phyloP scores from a whole-genome alignment of 2,888 invertebrate species.

The Boloria selene region DNA sequence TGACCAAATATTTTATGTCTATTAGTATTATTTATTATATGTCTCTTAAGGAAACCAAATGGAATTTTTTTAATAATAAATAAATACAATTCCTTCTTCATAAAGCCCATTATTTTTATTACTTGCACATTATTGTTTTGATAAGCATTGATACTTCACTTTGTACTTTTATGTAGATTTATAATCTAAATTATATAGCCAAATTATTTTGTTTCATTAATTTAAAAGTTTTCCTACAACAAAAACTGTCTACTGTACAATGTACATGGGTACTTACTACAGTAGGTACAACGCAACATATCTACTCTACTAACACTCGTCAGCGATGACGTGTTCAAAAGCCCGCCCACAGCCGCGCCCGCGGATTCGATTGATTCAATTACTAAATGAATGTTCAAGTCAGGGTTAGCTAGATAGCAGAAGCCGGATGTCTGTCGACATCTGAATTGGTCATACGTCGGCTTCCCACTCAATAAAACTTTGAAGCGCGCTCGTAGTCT shows the following conservation, averaged over 20 bases:
- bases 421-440: neutral
- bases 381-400: constrained; percentile 42
- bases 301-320: constrained; percentile 26
- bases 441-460: constrained; percentile 11
- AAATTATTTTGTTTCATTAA: neutral
- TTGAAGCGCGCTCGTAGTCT: neutral
- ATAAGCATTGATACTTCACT: too few species aligned
- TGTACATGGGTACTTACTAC: neutral
- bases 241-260: neutral
- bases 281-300: neutral
- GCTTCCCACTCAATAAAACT: neutral
- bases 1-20: too few species aligned
- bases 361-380: constrained; percentile 52
- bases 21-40: too few species aligned
- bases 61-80: too few species aligned
- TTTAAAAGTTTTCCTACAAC: constrained; percentile 11
- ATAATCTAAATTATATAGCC: too few species aligned
- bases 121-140: too few species aligned
- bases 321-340: constrained; percentile 38
- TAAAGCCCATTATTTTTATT: too few species aligned
- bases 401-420: constrained; percentile 26
- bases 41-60: too few species aligned
- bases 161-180: too few species aligned
- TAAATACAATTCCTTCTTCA: too few species aligned
- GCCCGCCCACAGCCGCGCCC: constrained; percentile 50